Conservation (phyloP, 2,888 invertebrate genomes). For the Steromphala cineraria region DNA sequence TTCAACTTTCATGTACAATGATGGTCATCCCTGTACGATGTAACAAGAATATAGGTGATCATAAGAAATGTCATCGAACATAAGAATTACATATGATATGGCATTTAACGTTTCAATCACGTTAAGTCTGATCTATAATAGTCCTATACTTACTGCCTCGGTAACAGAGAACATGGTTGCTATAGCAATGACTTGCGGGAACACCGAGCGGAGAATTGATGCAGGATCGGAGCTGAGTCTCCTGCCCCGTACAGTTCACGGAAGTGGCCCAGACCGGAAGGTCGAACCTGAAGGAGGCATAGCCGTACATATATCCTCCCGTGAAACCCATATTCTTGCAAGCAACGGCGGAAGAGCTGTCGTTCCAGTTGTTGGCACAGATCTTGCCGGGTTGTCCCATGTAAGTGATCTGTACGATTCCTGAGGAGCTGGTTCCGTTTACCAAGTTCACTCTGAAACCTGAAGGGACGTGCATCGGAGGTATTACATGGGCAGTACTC, state of each 20-base stretch:
- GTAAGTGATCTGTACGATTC: constrained; percentile 54
- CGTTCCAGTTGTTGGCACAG: constrained; percentile 85
- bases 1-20: no score
- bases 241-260: constrained; percentile 60
- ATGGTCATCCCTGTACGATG: no score
- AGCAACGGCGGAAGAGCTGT: constrained; percentile 81
- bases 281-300: constrained; percentile 6
- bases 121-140: no score
- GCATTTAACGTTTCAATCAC: no score
- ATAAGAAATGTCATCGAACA: no score
- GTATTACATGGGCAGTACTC: no score
- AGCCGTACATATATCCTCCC: constrained; percentile 52
- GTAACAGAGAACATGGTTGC: constrained; percentile 39
- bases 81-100: no score
- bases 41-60: no score
- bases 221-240: constrained; percentile 46
- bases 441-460: constrained; percentile 29
- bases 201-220: constrained; percentile 33
- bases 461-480: no score
- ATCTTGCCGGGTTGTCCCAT: constrained; percentile 76
- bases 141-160: no score
- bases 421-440: constrained; percentile 53
- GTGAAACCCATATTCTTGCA: constrained; percentile 57
- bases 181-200: constrained; percentile 56
- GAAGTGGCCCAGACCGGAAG: constrained; percentile 79